Evolutionary conservation across 2,797 vertebrate genomes (phyloP), one percentile per base, ranked within the genome.

Genomic region (Scarus forsteni): DNA sequence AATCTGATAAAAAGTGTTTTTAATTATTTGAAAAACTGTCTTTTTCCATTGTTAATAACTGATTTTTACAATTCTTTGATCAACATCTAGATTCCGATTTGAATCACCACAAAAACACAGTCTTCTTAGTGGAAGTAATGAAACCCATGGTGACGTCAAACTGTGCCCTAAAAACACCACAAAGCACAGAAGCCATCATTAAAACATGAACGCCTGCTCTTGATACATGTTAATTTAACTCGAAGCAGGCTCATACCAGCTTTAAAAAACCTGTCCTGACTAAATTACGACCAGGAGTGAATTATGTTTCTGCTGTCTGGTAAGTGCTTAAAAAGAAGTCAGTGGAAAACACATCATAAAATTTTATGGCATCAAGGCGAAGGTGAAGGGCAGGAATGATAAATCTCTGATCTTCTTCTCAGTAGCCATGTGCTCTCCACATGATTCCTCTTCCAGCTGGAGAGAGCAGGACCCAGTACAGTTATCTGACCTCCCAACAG

Each of bases 311-410:
- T 51, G 80, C 73, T 75, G 87, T 85, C 77, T 74, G 80, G 78
- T 88, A 83, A 89, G 75, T 91, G 73, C 77, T 92, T 88, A 81
- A 90, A 88, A 92, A 86, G 81, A 84, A 82, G 79, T 81, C 76
- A 70, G 73, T 74, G 84, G 83, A 92, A 88, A 91, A 92, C 77
- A 71, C 76, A 77, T 87, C 80, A 70, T 89, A 90, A 91, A 80
- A 61, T 75, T 84, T 93, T 89, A 93, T 63, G 86, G 71, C 67
- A 85, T 36, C 10, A 59, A 83, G 73, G 70, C 75, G 48, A 53
- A 70, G 60, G 62, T 85, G 66, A 59, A 75, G 80, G 66, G 78
- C 79, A 66, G 85, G 18, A 12, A 13, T 49, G 2, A 66, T 93
- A 91, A 90, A 92, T 93, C 79, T 80, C 34, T 19, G 15, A 55